Base-by-base conservation (phyloP, 2,113 vertebrate species). In the Delphinapterus leucas region DNA sequence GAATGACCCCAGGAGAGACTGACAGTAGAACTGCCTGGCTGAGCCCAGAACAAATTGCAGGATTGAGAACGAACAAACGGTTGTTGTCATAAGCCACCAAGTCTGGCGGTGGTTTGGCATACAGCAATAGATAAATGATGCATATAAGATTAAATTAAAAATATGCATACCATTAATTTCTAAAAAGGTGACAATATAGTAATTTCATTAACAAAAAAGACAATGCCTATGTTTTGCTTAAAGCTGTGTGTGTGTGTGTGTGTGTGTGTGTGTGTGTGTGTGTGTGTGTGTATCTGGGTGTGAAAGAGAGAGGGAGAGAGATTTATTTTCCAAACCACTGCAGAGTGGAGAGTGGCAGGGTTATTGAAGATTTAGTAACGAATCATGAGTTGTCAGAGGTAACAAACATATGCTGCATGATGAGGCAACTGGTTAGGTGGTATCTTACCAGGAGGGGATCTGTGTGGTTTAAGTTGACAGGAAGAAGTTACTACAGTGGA, bases 161-260 rank as follows among this genome's bases (percentile, higher is more conserved):
- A 18, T 92, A 76, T 73, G 6, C 33, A 14, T 88, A 49, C 28
- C 49, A 87, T 23, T 44, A 61, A 68, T 94, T 95, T 90, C 84
- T 90, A 95, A 87, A 91, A 86, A 85, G 31, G 65, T 61, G 21
- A 87, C 33, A 81, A 91, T 92, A 58, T 14, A 79, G 25, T 68
- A 73, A 81, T 93, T 91, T 74, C 33, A 23, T 28, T 60, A 93
- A 76, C 73, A 93, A 93, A 88, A 96, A 74, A 65, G 61, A 82
- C 44, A 95, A 79, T 21, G 84, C 58, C 47, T 83, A 7, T 93
- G 55, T 88, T 93, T 96, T 67, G 84, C 41, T 95, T 93, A 36
- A 77, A 93, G 58, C 70, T 93, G 2, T 91, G 58, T 94, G 33
- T n/a, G 60, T 55, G 15, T 53, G 33, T 17, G 13, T 76, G 31